Conservation (phyloP, 2,888 invertebrate species). For the Netelia inedita region DNA sequence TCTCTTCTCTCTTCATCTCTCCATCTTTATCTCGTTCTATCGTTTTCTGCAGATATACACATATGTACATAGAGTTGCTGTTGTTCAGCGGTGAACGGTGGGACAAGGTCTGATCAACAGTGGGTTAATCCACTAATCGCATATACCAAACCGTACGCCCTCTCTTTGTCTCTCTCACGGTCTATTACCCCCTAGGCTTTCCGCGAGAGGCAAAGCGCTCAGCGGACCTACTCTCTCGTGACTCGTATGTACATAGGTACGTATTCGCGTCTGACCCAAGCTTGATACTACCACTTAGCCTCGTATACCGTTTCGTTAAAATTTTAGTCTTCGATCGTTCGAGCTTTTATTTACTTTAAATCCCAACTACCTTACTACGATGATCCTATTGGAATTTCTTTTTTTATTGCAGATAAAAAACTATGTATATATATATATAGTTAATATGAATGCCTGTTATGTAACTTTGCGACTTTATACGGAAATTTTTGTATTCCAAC, state of each 20-base stretch:
- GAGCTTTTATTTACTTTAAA: no score
- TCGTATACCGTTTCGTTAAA: conserved; percentile 6
- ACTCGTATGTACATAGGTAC: neutral
- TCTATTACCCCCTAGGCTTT: conserved; percentile 34
- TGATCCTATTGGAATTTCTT: no score
- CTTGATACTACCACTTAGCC: conserved; percentile 44
- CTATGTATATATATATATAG: no score
- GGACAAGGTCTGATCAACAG: conserved; percentile 62
- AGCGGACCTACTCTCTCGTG: neutral
- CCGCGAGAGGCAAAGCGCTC: conserved; percentile 6
- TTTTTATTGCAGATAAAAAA: no score
- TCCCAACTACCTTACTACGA: no score
- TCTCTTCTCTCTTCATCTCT: conserved; percentile 22
- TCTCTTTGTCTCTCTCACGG: conserved; percentile 30
- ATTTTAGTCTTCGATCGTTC: neutral
- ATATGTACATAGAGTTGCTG: conserved; percentile 67
- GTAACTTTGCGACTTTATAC: no score
- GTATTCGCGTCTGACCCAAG: conserved; percentile 26
- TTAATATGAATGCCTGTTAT: no score
- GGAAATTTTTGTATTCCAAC: no score
- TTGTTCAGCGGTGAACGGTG: conserved; percentile 28
- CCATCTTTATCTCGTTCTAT: conserved; percentile 67
- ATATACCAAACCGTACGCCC: conserved; percentile 38
- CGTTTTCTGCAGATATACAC: conserved; percentile 56
- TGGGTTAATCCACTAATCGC: conserved; percentile 62